phyloP scores from a whole-genome alignment of 2,113 vertebrate species.

The Pedetes capensis region DNA sequence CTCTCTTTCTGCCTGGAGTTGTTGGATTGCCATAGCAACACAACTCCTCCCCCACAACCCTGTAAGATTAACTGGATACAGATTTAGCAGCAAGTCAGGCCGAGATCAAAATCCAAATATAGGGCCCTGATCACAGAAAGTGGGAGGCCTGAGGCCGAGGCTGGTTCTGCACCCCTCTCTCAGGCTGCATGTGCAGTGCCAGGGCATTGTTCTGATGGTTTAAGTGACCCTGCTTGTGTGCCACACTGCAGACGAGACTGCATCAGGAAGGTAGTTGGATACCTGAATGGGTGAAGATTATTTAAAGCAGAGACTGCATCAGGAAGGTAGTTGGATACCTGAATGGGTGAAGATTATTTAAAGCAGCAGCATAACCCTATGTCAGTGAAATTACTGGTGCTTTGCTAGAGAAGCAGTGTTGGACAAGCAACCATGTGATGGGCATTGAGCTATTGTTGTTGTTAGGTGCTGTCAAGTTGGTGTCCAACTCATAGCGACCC shows the following conservation, averaged over 20 bases:
- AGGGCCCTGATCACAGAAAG: conserved; percentile 56
- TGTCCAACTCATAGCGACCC: too few species aligned
- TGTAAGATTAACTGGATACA: conserved; percentile 76
- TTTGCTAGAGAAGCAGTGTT: not conserved
- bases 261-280: not conserved
- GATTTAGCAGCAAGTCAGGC: conserved; percentile 73
- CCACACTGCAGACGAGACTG: not conserved
- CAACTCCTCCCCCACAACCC: conserved; percentile 67
- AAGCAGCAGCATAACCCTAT: too few species aligned
- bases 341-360: not conserved
- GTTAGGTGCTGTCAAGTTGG: too few species aligned
- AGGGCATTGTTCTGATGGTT: not conserved
- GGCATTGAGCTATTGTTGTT: too few species aligned
- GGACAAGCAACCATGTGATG: not conserved
- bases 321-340: not conserved
- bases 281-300: not conserved
- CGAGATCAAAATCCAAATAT: conserved; percentile 73
- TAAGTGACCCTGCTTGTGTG: not conserved
- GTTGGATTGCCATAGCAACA: conserved; percentile 62
- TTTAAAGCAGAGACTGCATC: not conserved
- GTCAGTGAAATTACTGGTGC: not conserved
- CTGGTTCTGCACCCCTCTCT: not conserved
- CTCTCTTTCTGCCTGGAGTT: conserved; percentile 55
- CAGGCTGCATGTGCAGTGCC: not conserved
- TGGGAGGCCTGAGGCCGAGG: not conserved